Evolutionary conservation across 1,140 invertebrate genomes (phyloP), one percentile per base, ranked within the genome.

Genomic region (Ruditapes philippinarum): DNA sequence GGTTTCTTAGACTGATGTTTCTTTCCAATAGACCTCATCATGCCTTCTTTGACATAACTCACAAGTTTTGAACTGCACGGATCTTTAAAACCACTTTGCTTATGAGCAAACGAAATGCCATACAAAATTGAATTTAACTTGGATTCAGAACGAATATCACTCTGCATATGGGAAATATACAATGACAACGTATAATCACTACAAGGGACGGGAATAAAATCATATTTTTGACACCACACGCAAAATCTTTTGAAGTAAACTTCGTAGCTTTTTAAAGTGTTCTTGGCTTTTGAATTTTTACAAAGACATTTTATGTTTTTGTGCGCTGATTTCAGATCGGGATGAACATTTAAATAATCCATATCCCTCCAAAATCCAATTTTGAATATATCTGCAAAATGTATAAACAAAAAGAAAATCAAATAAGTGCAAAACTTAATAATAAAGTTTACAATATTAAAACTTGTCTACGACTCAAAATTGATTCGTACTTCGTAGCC

Each of bases 311-410:
- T 49, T 7, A 49, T 49, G 45, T 49, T 49, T 11, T 49, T 19
- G 45, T 49, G 45, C 7, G 45, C 45, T 49, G 45, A 49, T 19
- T 49, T 19, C 45, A 49, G 19, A 49, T 49, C 45, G 45, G 45
- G 45, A 49, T 49, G 45, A 49, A 49, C 45, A 19, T 33, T 65
- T n/a, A 25, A n/a, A 33, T 65, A n/a, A 65, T n/a, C n/a, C 7
- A n/a, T 25, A n/a, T 65, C 31, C 60, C n/a, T 65, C 60, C 60
- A 65, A 25, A 25, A 11, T 65, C 60, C 60, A 65, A 65, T 33
- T 33, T 65, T 65, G n/a, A 65, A 65, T 65, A 33, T n/a, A 65
- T 65, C 60, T 65, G 60, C 7, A n/a, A 65, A 65, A 65, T 65
- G 60, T 65, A 33, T 33, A 65, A 65, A 25, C n/a, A 14, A 65